phyloP scores from a whole-genome alignment of 1,140 invertebrate species.

The Brachionus koreanus region DNA sequence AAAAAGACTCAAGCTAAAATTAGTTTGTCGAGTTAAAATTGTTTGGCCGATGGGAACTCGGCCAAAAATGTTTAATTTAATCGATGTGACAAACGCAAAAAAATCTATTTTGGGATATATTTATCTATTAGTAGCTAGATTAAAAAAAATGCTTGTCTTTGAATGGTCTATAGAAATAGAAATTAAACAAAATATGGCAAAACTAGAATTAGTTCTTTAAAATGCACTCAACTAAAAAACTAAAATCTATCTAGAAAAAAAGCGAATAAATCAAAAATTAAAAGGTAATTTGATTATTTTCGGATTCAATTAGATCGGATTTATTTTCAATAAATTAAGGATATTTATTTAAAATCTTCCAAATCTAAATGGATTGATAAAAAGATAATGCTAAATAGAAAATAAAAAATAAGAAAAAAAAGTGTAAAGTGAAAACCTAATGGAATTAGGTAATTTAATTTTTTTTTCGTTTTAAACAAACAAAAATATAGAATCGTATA shows the following conservation, averaged over 20 bases:
- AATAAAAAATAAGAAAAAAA: too few relatives aligned
- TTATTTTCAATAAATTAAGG: neutral
- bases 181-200: neutral
- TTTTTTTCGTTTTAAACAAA: constrained; percentile 33
- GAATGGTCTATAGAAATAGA: neutral
- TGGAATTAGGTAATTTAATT: constrained; percentile 33
- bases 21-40: neutral
- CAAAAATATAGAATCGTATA: neutral
- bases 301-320: neutral
- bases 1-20: neutral
- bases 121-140: neutral
- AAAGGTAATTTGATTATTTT: constrained; percentile 38
- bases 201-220: neutral
- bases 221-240: neutral
- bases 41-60: neutral
- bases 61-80: constrained; percentile 25
- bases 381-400: neutral
- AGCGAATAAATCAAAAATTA: neutral
- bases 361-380: constrained; percentile 33
- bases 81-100: constrained; percentile 30
- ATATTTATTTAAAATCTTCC: constrained; percentile 26
- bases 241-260: neutral
- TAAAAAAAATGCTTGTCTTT: constrained; percentile 22
- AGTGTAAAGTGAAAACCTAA: constrained; percentile 27
- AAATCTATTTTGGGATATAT: neutral